Base-by-base conservation (phyloP, 2,888 invertebrate species). In the Crioceris asparagi region DNA sequence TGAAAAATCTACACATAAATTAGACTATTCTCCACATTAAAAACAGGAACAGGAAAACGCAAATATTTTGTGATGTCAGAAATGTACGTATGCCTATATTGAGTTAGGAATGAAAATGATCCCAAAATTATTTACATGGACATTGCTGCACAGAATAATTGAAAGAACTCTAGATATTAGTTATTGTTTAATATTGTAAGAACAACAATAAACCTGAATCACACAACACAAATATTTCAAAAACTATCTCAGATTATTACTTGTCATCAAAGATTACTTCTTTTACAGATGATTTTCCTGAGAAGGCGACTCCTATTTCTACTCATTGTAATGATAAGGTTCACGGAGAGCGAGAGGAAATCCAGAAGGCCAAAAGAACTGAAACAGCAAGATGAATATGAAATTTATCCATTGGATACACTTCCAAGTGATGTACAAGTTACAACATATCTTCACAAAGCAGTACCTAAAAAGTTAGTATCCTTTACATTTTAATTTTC, bases 361-460 rank as follows among this genome's bases (percentile, higher is more conserved):
- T 33, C 38, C 6, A 43, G 37, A 41, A 35, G 46, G 29, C 38
- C 41, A 7, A 53, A 45, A 34, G 39, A 42, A 33, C 16, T 32
- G 8, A 36, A 25, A 14, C 15, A 31, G n/a, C 43, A 38, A 18
- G 46, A 44, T 6, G 32, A 39, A 8, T 53, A 52, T 29, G 48
- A 53, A n/a, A 30, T 52, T 3, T 40, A 48, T 32, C 19, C 30
- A 6, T 47, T 47, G 8, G 41, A 50, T 23, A 32, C 42, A 25
- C 47, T 63, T 17, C 62, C 62, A 4, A 53, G 52, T 32, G 60
- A 62, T 43, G 46, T 54, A 14, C 62, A 62, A 42, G 50, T 63
- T 16, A 57, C 61, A 3, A 49, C 54, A 7, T 60, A 54, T 35
- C 50, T 63, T 29, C 37, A 47, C 21, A 53, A 56, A 32, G 57